Conservation (phyloP, 2,888 invertebrate species). For the Orthosia cruda region DNA sequence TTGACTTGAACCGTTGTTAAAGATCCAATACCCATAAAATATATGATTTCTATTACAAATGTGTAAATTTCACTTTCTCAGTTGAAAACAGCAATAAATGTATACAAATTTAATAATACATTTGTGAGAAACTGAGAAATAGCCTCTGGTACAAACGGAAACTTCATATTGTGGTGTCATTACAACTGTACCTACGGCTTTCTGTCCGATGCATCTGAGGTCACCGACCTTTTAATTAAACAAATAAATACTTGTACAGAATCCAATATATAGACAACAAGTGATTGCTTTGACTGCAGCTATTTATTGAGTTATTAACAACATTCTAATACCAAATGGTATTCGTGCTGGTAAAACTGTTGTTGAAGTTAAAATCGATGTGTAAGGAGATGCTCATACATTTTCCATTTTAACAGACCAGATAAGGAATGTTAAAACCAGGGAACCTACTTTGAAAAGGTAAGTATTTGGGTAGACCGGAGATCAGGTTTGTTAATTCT, state of each 20-base stretch:
- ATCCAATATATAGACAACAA: slow-evolving; percentile 22
- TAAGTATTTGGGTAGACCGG: slow-evolving; percentile 1
- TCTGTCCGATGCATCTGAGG: slow-evolving; percentile 22
- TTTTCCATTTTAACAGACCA: background rate
- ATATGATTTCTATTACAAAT: slow-evolving; percentile 43
- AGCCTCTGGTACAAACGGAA: slow-evolving; percentile 16
- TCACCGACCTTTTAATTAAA: slow-evolving; percentile 49
- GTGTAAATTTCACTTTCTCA: slow-evolving; percentile 50
- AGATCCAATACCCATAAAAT: slow-evolving; percentile 33
- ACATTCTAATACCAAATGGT: slow-evolving; percentile 26
- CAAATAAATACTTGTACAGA: slow-evolving; percentile 50
- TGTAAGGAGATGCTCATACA: background rate
- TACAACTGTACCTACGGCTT: slow-evolving; percentile 19
- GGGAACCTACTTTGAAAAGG: background rate
- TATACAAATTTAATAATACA: slow-evolving; percentile 48
- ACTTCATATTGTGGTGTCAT: slow-evolving; percentile 36
- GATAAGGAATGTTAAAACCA: background rate
- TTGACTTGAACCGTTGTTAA: slow-evolving; percentile 5
- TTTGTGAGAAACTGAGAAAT: slow-evolving; percentile 40
- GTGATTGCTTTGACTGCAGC: slow-evolving; percentile 39
- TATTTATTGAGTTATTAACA: slow-evolving; percentile 44
- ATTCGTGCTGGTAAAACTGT: slow-evolving; percentile 6
- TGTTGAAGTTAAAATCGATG: background rate
- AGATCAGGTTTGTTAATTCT: slow-evolving; percentile 1
- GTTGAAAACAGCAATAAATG: slow-evolving; percentile 32